Conservation (phyloP, 2,888 invertebrate genomes). For the Ophion obscuratus region DNA sequence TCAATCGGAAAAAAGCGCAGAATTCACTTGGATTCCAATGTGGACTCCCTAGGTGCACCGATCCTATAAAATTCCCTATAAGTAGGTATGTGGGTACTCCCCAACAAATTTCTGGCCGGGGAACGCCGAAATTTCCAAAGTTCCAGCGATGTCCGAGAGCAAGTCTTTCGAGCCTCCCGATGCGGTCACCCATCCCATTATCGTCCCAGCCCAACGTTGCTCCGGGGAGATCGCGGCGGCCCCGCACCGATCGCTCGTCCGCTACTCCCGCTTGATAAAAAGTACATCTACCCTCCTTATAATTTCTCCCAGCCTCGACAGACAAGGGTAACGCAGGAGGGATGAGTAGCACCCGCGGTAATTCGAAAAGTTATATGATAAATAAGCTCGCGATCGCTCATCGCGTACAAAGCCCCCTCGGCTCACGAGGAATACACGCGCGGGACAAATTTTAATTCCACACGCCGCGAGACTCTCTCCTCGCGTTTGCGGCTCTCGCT, state of each 20-base stretch:
- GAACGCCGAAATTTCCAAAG: no score
- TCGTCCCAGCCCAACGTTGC: neutral
- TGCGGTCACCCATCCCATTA: neutral
- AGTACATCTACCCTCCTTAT: neutral
- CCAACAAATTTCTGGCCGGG: no score
- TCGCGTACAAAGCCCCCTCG: conserved; percentile 21
- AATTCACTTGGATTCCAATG: no score
- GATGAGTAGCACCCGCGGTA: conserved; percentile 34
- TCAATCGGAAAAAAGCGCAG: no score
- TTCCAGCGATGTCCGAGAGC: no score
- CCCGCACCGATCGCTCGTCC: no score
- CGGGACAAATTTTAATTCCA: conserved; percentile 63
- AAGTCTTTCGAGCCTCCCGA: neutral
- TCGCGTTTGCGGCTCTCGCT: conserved; percentile 1
- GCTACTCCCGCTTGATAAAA: no score
- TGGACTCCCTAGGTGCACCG: no score
- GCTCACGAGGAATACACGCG: conserved; percentile 48
- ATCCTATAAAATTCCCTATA: no score
- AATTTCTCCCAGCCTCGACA: conserved; percentile 10
- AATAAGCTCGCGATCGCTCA: conserved; percentile 63
- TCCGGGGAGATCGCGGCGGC: neutral
- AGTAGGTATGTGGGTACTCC: no score
- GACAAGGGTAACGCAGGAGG: conserved; percentile 23
- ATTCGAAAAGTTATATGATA: conserved; percentile 63
- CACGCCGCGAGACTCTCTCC: conserved; percentile 31